A percentile compares a stretch with the other conserved stretches of the same genome.
Conservation (phyloP, 2,113 vertebrate species). For the Hyperopisus bebe region DNA sequence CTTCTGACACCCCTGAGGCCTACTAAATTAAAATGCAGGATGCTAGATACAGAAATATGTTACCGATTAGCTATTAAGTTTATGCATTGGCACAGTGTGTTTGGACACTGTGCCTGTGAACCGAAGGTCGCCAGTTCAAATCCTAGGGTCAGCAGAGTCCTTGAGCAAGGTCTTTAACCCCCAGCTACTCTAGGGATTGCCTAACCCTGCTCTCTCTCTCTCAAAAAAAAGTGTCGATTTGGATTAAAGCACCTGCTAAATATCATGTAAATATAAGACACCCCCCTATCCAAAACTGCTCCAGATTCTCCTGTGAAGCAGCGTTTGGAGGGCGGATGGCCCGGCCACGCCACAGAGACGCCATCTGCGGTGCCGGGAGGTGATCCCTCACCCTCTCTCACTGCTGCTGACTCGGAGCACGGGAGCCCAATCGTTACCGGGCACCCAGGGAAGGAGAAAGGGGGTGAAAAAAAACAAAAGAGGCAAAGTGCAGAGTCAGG, state of each 20-base stretch:
- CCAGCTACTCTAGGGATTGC: background rate
- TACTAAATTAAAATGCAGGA: background rate
- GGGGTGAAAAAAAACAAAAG: background rate
- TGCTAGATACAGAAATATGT: background rate
- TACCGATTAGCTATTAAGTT: background rate
- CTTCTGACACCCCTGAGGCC: too few relatives aligned
- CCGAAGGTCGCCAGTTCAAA: background rate
- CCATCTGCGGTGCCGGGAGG: conserved; percentile 16
- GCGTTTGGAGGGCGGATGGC: background rate
- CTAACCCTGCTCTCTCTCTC: background rate
- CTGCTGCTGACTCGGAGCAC: background rate
- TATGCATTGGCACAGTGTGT: background rate
- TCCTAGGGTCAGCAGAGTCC: background rate
- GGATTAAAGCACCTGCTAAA: background rate
- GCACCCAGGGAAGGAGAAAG: background rate
- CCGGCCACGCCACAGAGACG: background rate
- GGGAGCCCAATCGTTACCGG: conserved; percentile 18
- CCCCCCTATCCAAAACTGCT: background rate
- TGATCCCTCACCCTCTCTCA: background rate
- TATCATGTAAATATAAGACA: background rate
- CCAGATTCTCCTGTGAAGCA: background rate
- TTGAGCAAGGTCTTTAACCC: background rate
- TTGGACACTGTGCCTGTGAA: background rate
- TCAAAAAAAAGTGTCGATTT: background rate
- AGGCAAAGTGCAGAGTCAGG: background rate